These are phyloP conservation scores for Typhlichthys eigenmanni DNA, from an alignment of 2,797 vertebrate species.

Conservation along the genomic window DNA sequence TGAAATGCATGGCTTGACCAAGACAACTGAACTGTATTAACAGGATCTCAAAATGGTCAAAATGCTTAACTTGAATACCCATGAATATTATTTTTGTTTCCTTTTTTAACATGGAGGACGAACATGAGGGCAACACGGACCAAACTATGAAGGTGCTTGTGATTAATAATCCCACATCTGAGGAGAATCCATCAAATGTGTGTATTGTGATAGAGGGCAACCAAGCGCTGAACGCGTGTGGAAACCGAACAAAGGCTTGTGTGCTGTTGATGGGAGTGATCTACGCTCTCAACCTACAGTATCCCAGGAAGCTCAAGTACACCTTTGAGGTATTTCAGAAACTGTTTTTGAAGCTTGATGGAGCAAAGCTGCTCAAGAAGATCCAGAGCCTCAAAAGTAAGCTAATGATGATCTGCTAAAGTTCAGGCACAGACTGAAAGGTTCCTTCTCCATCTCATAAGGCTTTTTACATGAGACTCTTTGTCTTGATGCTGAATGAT, in stretches of 20 bases:
- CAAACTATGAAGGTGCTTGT: constrained; percentile 17
- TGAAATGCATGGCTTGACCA: too few species aligned
- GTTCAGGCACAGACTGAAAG: too few species aligned
- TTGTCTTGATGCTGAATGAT: too few species aligned
- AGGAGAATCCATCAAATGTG: constrained; percentile 22
- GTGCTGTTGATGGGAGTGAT: constrained; percentile 32
- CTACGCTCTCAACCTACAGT: constrained; percentile 7
- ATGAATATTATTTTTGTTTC: constrained; percentile 22
- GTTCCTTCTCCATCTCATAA: too few species aligned
- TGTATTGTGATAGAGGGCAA: constrained; percentile 32
- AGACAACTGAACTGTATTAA: too few species aligned
- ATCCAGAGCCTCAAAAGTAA: too few species aligned
- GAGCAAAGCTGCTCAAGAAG: neutral
- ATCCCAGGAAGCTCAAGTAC: constrained; percentile 24
- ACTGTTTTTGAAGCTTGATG: neutral
- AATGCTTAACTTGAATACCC: too few species aligned
- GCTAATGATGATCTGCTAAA: too few species aligned
- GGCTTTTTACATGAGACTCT: too few species aligned
- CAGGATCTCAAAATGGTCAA: too few species aligned
- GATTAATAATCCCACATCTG: constrained; percentile 18
- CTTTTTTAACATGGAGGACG: constrained; percentile 25
- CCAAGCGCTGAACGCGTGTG: constrained; percentile 26
- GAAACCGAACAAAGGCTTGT: constrained; percentile 31
- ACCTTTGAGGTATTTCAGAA: constrained; percentile 32
- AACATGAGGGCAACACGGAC: constrained; percentile 23